Evolutionary conservation across 2,797 vertebrate genomes (phyloP).

Genomic region (Ambastaia sidthimunki): DNA sequence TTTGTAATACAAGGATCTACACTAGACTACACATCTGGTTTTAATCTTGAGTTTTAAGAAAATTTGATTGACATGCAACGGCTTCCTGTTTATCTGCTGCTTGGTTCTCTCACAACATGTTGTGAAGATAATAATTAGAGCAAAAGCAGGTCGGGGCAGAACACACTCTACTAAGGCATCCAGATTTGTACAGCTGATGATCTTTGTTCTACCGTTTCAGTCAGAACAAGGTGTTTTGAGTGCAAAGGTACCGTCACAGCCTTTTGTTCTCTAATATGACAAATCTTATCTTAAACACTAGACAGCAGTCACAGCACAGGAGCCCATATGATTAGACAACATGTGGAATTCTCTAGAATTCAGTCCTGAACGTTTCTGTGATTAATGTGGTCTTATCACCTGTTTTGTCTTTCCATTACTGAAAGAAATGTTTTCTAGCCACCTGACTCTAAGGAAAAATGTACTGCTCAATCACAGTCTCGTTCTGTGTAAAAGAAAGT

Average conservation of each 20-base stretch:
- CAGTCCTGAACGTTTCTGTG: background rate
- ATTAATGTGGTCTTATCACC: background rate
- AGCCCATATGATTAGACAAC: background rate
- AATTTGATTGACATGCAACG: slow-evolving; percentile 13
- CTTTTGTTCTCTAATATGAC: background rate
- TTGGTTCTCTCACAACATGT: slow-evolving; percentile 56
- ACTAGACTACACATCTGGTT: background rate
- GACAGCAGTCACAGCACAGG: background rate
- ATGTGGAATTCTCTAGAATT: background rate
- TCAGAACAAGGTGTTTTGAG: background rate
- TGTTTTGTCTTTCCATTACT: background rate
- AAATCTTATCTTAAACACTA: slow-evolving; percentile 5
- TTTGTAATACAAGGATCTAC: too few species aligned
- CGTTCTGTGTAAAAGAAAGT: background rate
- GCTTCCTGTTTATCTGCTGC: slow-evolving; percentile 20
- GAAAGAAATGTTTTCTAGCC: background rate
- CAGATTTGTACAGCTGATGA: slow-evolving; percentile 16
- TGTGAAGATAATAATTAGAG: slow-evolving; percentile 48
- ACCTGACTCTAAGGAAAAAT: background rate
- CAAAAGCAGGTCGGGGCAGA: slow-evolving; percentile 33
- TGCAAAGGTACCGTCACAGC: background rate
- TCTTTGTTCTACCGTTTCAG: background rate
- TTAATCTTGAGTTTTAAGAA: background rate
- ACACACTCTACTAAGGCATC: background rate
- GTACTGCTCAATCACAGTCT: background rate